Base-by-base conservation (phyloP, 2,888 invertebrate species). In the Eudemis profundana region DNA sequence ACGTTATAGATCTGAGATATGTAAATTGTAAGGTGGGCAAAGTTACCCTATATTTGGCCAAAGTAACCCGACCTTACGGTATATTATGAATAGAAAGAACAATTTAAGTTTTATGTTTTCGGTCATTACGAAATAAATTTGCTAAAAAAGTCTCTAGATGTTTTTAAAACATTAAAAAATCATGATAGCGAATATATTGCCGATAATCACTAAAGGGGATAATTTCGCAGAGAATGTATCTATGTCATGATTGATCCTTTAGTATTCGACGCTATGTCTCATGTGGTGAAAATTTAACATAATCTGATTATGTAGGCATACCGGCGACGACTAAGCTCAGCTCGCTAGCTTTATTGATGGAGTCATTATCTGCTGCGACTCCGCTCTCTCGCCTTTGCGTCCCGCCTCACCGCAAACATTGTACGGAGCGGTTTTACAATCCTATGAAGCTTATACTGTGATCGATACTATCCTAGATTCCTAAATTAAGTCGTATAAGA, bases 271-370 rank as follows among this genome's bases (percentile, higher is more conserved):
- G 70, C 70, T 61, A 67, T 74, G 71, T 70, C 65, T 68, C 66
- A 65, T 68, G 63, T 70, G 69, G 67, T 69, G 68, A 69, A 72
- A 73, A 72, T 74, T 76, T 74, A 73, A 71, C 74, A 74, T 77
- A 79, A 78, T 78, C 75, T 74, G 72, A 77, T 79, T 77, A 75
- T 49, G 70, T 69, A 72, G 72, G 69, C 74, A 69, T 69, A 71
- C 70, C 68, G 70, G 70, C 63, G 49, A 33, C 64, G 67, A 67
- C 65, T 71, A 69, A 66, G 67, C 59, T 54, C 44, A 61, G 33
- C 53, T 61, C 56, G 44, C 57, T 54, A 68, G 65, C 69, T 66
- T 68, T 72, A 72, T 70, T 72, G 70, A 72, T 72, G 72, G 68
- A 65, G 69, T 72, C 69, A 72, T 69, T 70, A 72, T 67, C 69